Evolutionary conservation across 2,113 vertebrate species (phyloP).

Genomic region (Addax nasomaculatus): DNA sequence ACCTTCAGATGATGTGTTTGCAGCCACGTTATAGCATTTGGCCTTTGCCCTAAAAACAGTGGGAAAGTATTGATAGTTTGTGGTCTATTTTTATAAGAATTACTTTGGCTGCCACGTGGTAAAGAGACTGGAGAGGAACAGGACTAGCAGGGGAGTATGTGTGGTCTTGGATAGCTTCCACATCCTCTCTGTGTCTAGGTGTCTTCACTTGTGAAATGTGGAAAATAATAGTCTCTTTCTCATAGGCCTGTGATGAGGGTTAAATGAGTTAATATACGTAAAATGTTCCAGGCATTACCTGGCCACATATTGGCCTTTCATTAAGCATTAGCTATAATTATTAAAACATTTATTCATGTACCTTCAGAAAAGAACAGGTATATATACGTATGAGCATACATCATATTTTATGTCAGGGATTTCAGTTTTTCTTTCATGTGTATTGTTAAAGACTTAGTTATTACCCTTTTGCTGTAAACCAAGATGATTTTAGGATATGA

Average conservation of each 20-base stretch:
- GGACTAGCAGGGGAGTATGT: not conserved
- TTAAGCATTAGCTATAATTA: not conserved
- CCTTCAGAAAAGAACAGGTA: not conserved
- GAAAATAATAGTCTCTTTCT: not conserved
- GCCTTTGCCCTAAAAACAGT: not conserved
- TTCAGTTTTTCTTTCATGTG: not conserved
- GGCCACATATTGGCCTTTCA: not conserved
- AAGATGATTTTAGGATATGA: not conserved
- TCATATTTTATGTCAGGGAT: not conserved
- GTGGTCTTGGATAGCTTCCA: not conserved
- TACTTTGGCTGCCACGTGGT: not conserved
- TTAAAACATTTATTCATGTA: not conserved
- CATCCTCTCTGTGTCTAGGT: not conserved
- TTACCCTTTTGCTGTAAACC: not conserved
- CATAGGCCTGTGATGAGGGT: not conserved
- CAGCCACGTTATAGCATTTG: not conserved
- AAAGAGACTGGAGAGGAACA: not conserved
- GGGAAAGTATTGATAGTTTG: not conserved
- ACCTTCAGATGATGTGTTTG: not conserved
- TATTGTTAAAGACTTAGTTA: not conserved
- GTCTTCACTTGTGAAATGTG: not conserved
- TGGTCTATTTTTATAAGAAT: conserved; percentile 5
- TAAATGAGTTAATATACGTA: not conserved
- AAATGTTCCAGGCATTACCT: not conserved
- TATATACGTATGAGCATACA: not conserved